Percentiles rank a stretch among this genome's conserved stretches.
phyloP scores from a whole-genome alignment of 2,797 vertebrate species.

The Crenuchus spilurus region DNA sequence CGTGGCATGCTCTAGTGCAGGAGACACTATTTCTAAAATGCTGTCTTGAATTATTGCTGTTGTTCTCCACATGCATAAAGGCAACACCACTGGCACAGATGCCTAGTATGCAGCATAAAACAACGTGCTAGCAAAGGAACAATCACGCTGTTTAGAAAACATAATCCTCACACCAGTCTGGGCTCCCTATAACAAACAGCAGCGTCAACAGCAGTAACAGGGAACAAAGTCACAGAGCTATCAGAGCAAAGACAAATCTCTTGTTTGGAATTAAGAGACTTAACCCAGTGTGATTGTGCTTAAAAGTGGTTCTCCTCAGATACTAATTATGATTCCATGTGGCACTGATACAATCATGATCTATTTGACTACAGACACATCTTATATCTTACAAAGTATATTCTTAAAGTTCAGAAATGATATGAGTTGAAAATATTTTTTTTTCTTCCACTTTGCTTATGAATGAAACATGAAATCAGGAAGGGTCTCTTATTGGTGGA shows the following conservation, averaged over 20 bases:
- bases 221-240: not conserved
- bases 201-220: not conserved
- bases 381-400: not conserved
- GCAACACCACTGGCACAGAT: not conserved
- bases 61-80: not conserved
- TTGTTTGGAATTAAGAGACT: not conserved
- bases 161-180: not conserved
- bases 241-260: not conserved
- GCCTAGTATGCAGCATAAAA: not conserved
- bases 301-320: not conserved
- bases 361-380: not conserved
- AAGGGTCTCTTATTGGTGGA: too few relatives aligned
- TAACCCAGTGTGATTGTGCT: not conserved
- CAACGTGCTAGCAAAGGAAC: not conserved
- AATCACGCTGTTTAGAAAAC: not conserved
- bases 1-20: not conserved
- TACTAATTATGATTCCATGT: not conserved
- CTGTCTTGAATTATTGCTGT: constrained; percentile 13
- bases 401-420: too few relatives aligned
- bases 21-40: not conserved
- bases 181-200: not conserved
- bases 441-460: too few relatives aligned
- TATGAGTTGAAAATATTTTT: too few relatives aligned
- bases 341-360: not conserved
- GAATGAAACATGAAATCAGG: too few relatives aligned